Evolutionary conservation across 2,888 invertebrate genomes (phyloP).

Genomic region (Drosophila imparisetae): DNA sequence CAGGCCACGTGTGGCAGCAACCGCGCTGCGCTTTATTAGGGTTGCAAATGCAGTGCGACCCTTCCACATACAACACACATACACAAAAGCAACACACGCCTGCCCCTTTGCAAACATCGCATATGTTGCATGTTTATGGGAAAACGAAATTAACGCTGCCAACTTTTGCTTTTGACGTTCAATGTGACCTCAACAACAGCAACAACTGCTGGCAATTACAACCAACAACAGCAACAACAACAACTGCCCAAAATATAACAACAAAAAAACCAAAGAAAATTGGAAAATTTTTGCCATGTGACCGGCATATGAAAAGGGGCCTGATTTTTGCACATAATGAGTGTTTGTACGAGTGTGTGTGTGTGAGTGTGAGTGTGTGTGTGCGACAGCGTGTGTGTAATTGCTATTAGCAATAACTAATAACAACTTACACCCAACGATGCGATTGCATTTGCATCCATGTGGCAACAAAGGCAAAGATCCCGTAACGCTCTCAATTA

Average conservation of each 20-base stretch:
- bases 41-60: slow-evolving; percentile 68
- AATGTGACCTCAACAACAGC: slow-evolving; percentile 72
- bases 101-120: slow-evolving; percentile 32
- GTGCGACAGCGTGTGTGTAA: slow-evolving; percentile 26
- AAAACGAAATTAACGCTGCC: slow-evolving; percentile 75
- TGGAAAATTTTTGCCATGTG: slow-evolving; percentile 55
- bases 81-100: not conserved
- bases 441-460: slow-evolving; percentile 22
- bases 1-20: slow-evolving; percentile 64
- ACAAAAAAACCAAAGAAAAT: slow-evolving; percentile 61
- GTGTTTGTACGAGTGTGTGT: slow-evolving; percentile 24
- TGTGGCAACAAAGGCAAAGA: not conserved
- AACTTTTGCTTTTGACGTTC: slow-evolving; percentile 74
- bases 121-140: slow-evolving; percentile 79
- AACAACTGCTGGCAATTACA: slow-evolving; percentile 62
- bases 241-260: slow-evolving; percentile 10
- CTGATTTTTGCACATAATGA: slow-evolving; percentile 28
- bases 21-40: slow-evolving; percentile 63
- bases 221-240: slow-evolving; percentile 39
- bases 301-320: slow-evolving; percentile 24
- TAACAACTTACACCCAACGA: slow-evolving; percentile 34
- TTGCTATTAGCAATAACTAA: slow-evolving; percentile 46
- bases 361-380: slow-evolving; percentile 11
- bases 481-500: slow-evolving; percentile 22
- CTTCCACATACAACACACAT: slow-evolving; percentile 15